phyloP scores from a whole-genome alignment of 92 coral and sea anemone genomes.

The Chrysogorgia sp. region DNA sequence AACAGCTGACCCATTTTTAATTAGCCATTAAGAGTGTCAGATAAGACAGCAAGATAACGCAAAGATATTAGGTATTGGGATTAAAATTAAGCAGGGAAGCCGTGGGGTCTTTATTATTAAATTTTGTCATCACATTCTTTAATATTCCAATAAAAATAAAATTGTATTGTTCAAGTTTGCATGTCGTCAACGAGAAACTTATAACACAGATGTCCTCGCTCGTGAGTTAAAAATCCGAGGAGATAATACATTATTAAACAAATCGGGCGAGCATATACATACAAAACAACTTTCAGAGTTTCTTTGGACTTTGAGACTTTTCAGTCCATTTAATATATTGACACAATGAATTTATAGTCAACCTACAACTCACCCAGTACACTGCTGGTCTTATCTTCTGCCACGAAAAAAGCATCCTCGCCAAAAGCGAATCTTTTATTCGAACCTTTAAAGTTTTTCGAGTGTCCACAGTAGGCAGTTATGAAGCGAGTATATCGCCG shows the following conservation, averaged over 20 bases:
- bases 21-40: no score
- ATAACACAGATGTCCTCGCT: no score
- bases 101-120: no score
- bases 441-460: conserved; percentile 75
- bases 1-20: no score
- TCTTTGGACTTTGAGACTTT: not conserved
- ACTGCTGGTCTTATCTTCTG: conserved; percentile 70
- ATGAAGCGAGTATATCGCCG: conserved; percentile 66
- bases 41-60: no score
- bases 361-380: conserved; percentile 92
- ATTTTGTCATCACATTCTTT: no score
- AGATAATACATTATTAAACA: not conserved
- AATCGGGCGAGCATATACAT: not conserved
- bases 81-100: no score
- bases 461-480: conserved; percentile 91
- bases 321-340: not conserved
- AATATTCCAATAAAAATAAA: no score
- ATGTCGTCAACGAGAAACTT: no score
- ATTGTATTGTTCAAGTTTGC: no score
- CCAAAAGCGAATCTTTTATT: conserved; percentile 79
- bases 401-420: conserved; percentile 91
- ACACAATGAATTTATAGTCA: not conserved
- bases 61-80: no score
- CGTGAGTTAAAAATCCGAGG: not conserved
- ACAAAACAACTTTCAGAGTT: not conserved